Evolutionary conservation across 2,888 invertebrate species (phyloP), one percentile per base, ranked within the genome.

Genomic region (Andrena chrysosceles): DNA sequence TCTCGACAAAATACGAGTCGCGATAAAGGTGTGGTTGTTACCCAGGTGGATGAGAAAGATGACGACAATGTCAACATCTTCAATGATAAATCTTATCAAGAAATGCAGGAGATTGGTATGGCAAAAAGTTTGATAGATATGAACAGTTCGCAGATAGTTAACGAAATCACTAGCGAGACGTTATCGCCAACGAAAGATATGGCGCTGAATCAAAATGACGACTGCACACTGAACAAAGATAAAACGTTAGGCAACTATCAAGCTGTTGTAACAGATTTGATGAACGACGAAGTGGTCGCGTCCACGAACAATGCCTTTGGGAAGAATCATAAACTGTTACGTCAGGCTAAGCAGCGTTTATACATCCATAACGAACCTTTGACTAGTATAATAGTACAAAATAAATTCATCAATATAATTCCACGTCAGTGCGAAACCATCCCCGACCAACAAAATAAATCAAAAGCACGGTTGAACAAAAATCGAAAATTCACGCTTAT

Each of bases 401-500:
- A 84, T 67, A 85, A 85, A 73, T 85, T 75, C 33, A 68, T 89
- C 16, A 79, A 78, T 49, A 84, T 81, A 66, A 64, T 87, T 48
- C 69, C 87, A 35, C 81, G 67, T 20, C 62, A 77, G n/a, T 48
- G 76, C 16, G 72, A 73, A 23, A 29, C 48, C 26, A 67, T 20
- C 49, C 29, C 74, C 20, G 35, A 87, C 29, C 77, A 75, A 16
- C 75, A 85, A 48, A 80, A 29, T 42, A 81, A 81, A 69, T 42
- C 80, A 16, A 87, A 84, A 78, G 63, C 52, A 13, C 76, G 78
- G 42, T n/a, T 69, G 7, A 80, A 76, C 20, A 81, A 80, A 29
- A 73, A 48, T 33, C 84, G 84, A 16, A 90, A 89, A 71, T 83
- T 92, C 48, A 87, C 89, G 26, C 70, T 91, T 4, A 70, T 92